phyloP scores from a whole-genome alignment of 2,888 invertebrate species.

The Scaptomyza cyrtandrae region DNA sequence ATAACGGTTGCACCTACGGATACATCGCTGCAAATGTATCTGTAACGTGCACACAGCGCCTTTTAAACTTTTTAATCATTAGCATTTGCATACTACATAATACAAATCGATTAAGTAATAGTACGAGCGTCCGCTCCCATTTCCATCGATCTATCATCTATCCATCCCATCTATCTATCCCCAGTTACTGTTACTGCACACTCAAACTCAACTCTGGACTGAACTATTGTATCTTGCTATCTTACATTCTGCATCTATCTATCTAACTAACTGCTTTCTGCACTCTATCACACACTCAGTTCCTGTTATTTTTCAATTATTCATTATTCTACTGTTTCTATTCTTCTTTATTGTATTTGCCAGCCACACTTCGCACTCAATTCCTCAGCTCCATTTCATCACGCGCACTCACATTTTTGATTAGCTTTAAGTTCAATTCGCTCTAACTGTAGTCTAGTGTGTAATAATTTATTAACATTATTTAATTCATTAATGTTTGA shows the following conservation, averaged over 20 bases:
- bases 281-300: constrained; percentile 38
- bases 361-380: constrained; percentile 39
- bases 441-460: constrained; percentile 69
- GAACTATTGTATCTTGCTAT: not conserved
- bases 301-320: constrained; percentile 77
- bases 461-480: constrained; percentile 73
- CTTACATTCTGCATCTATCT: constrained; percentile 6
- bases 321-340: constrained; percentile 35
- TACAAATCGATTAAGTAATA: constrained; percentile 67
- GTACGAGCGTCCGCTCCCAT: constrained; percentile 40
- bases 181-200: not conserved
- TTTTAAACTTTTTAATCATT: constrained; percentile 57
- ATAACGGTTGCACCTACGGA: constrained; percentile 71
- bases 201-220: not conserved
- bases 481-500: constrained; percentile 72
- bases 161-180: not conserved
- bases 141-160: constrained; percentile 11
- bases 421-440: constrained; percentile 57
- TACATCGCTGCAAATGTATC: constrained; percentile 71
- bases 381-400: constrained; percentile 46
- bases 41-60: constrained; percentile 63
- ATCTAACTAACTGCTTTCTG: constrained; percentile 39
- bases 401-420: constrained; percentile 45
- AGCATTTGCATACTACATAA: constrained; percentile 64
- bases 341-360: constrained; percentile 12